Conservation (phyloP, 1,140 invertebrate species). For the Ostrea edulis region DNA sequence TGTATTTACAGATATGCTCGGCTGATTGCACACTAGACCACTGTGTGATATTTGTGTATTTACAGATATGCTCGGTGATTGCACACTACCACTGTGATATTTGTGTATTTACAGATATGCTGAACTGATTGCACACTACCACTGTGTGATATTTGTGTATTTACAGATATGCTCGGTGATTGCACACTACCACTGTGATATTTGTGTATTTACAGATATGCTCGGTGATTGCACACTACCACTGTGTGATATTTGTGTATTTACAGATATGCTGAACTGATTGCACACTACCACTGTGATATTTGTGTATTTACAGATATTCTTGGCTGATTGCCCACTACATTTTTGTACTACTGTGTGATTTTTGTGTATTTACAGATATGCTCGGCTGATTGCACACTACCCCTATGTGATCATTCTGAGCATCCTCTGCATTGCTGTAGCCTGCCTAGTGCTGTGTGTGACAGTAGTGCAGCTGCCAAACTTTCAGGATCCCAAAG, state of each 20-base stretch:
- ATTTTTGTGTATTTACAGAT: slow-evolving; percentile 75
- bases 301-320: neutral
- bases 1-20: neutral
- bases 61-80: neutral
- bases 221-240: neutral
- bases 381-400: slow-evolving; percentile 85
- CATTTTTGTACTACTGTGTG: neutral
- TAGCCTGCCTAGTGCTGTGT: slow-evolving; percentile 86
- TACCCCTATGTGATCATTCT: slow-evolving; percentile 87
- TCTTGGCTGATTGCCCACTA: neutral
- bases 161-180: neutral
- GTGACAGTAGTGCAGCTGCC: slow-evolving; percentile 85
- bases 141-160: neutral
- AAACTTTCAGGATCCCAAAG: slow-evolving; percentile 88
- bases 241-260: neutral
- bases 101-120: neutral
- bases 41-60: neutral
- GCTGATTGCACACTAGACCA: neutral
- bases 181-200: neutral
- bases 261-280: too few relatives aligned
- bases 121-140: neutral
- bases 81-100: neutral
- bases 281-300: neutral
- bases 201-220: neutral
- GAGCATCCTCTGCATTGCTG: slow-evolving; percentile 85